These are phyloP conservation scores for Lepetodrilus schrolli DNA, from an alignment of 2,888 invertebrate genomes.

Conservation along the genomic window DNA sequence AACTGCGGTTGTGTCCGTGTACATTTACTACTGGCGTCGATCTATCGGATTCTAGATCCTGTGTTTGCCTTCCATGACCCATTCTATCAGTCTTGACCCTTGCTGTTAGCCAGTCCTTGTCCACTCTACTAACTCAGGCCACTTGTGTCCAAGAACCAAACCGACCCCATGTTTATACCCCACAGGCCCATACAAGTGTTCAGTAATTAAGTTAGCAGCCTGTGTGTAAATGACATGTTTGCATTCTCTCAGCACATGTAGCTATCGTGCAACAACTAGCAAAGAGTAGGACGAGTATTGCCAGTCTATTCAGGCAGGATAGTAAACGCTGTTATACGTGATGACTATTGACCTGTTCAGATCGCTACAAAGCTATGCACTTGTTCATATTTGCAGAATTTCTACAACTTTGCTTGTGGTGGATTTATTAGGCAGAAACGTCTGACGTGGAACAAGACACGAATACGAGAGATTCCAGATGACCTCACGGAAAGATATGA, in stretches of 20 bases:
- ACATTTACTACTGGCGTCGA: not conserved
- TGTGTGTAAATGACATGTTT: not conserved
- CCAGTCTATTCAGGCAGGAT: no score
- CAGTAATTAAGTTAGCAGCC: not conserved
- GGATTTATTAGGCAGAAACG: slow-evolving; percentile 51
- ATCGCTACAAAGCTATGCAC: no score
- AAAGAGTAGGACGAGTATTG: no score
- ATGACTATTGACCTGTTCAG: no score
- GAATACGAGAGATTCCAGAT: slow-evolving; percentile 59
- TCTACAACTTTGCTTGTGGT: slow-evolving; percentile 64
- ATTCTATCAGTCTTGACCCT: not conserved
- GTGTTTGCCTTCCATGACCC: slow-evolving; percentile 10
- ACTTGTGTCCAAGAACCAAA: not conserved
- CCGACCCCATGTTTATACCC: not conserved
- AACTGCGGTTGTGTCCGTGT: not conserved
- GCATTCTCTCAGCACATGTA: no score
- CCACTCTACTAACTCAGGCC: not conserved
- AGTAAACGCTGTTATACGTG: no score
- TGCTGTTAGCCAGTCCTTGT: not conserved
- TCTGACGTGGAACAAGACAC: slow-evolving; percentile 57
- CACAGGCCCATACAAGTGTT: not conserved
- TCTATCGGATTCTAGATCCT: not conserved
- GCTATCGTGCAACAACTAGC: no score
- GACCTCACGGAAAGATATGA: slow-evolving; percentile 47
- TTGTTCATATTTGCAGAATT: slow-evolving; percentile 51